Conservation (phyloP, 1,140 invertebrate genomes). For the Cataglyphis hispanica region DNA sequence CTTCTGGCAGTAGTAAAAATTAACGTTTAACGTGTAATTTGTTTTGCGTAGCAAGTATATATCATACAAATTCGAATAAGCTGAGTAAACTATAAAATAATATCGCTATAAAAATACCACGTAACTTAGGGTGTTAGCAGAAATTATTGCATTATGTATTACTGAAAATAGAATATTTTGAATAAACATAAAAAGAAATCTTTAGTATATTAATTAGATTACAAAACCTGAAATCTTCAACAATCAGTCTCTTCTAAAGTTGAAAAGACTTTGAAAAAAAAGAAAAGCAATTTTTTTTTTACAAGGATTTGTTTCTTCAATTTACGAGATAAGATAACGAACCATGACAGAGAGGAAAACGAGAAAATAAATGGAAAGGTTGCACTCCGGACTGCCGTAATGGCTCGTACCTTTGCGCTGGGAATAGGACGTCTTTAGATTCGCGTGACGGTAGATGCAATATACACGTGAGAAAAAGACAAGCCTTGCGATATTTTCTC, state of each 20-base stretch:
- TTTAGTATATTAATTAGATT: neutral
- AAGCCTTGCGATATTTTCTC: conserved; percentile 63
- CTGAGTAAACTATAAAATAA: too few species aligned
- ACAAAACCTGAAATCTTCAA: too few species aligned
- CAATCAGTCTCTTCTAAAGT: neutral
- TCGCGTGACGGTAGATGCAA: conserved; percentile 70
- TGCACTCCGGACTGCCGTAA: conserved; percentile 41
- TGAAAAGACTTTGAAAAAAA: neutral
- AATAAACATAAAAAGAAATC: neutral
- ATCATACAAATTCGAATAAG: neutral
- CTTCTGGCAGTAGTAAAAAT: conserved; percentile 32
- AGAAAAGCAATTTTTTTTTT: neutral
- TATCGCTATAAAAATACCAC: neutral
- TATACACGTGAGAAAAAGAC: conserved; percentile 73
- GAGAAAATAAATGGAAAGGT: conserved; percentile 63
- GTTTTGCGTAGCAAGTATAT: neutral
- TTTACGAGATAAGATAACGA: neutral
- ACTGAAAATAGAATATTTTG: neutral
- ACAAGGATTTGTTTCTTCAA: neutral
- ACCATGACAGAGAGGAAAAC: conserved; percentile 17
- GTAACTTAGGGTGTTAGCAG: too few species aligned
- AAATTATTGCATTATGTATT: neutral
- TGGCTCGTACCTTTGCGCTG: conserved; percentile 56
- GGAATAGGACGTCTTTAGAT: conserved; percentile 71
- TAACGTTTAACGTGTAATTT: neutral